Base-by-base conservation (phyloP, 2,113 vertebrate species). In the Ploceus nigricollis region DNA sequence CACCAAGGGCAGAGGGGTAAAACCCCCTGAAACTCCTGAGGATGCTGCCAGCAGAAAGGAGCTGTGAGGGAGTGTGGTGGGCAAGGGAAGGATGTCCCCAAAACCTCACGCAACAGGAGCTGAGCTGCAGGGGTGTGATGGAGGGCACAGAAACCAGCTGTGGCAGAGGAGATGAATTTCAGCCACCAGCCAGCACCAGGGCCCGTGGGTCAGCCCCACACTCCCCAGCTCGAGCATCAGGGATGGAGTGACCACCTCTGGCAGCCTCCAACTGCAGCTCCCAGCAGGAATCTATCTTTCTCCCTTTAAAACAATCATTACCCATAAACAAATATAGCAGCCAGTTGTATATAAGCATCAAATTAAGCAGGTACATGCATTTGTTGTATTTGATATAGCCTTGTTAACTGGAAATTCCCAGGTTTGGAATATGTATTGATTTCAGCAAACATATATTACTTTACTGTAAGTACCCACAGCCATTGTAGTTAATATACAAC, bases 401-500 rank as follows among this genome's bases (percentile, higher is more conserved):
- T 96, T 95, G 96, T 97, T 97, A 97, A 96, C 95, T 84, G 85
- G 96, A 96, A 97, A 96, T 97, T 93, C 92, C 94, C 44, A 24
- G 81, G 78, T 97, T 97, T 97, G 97, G 97, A 97, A 95, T 94
- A 91, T 80, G 86, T 98, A 98, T 98, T 88, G 98, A 98, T 98
- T 97, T 93, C 93, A 89, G 93, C 37, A 63, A 97, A 97, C 97
- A 96, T 98, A 97, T 97, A 98, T 98, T 98, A 98, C 97, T 96
- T 92, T 96, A 97, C 96, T 97, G 97, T 98, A 98, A 98, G 97
- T 98, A 98, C 97, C 97, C 94, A 63, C 93, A 97, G 96, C 97
- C 97, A 94, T 92, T 96, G 97, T 96, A 97, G 97, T 98, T 98
- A 98, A 98, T 98, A 98, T 97, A 98, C 97, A 98, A 97, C 96